Percentiles rank a stretch among this genome's conserved stretches.
These are phyloP conservation scores for Dromius quadrimaculatus DNA, from an alignment of 2,888 invertebrate species.

Conservation along the genomic window DNA sequence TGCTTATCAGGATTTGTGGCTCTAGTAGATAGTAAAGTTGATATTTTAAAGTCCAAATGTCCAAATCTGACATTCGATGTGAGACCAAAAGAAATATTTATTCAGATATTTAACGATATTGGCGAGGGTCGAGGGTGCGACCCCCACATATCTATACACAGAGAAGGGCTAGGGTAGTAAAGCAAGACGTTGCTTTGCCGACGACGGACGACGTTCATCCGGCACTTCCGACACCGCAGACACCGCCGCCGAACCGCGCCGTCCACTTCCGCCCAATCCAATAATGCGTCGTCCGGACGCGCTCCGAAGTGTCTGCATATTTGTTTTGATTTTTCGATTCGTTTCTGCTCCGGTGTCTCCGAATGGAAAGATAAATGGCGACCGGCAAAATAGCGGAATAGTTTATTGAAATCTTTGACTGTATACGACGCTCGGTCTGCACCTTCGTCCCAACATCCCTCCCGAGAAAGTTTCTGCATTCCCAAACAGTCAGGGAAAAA, in stretches of 20 bases:
- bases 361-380: slow-evolving; percentile 61
- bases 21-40: slow-evolving; percentile 3
- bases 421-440: slow-evolving; percentile 25
- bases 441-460: not conserved
- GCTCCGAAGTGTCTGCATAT: slow-evolving; percentile 64
- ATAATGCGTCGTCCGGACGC: slow-evolving; percentile 51
- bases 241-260: slow-evolving; percentile 1
- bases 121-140: slow-evolving; percentile 18
- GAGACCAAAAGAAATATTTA: slow-evolving; percentile 58
- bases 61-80: slow-evolving; percentile 27
- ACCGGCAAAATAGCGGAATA: slow-evolving; percentile 64
- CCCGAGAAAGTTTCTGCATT: slow-evolving; percentile 39
- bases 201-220: slow-evolving; percentile 17
- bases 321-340: slow-evolving; percentile 64
- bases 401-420: slow-evolving; percentile 65
- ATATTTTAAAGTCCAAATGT: slow-evolving; percentile 33
- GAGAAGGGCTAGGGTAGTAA: not conserved
- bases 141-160: not conserved
- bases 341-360: slow-evolving; percentile 57
- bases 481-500: slow-evolving; percentile 47
- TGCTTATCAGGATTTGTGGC: slow-evolving; percentile 12
- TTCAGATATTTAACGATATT: slow-evolving; percentile 59
- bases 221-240: slow-evolving; percentile 40
- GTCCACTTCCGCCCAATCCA: slow-evolving; percentile 48
- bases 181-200: slow-evolving; percentile 6